A percentile compares a stretch with the other conserved stretches of the same genome.
These are phyloP conservation scores for Neodontobutis hainanensis DNA, from an alignment of 2,113 vertebrate species.

Conservation along the genomic window DNA sequence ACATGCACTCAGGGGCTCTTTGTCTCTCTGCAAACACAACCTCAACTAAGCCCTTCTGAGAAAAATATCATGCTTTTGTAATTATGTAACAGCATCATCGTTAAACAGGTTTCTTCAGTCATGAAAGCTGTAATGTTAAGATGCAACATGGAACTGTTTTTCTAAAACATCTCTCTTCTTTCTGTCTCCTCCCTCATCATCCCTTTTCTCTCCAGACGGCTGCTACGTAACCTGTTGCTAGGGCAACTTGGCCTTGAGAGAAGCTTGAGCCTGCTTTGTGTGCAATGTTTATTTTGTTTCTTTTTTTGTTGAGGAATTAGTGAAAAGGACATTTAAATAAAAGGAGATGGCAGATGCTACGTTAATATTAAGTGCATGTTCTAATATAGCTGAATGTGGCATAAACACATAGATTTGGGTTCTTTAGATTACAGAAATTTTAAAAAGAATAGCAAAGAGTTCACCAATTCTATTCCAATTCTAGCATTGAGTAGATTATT, in stretches of 20 bases:
- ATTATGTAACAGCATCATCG: constrained; percentile 30
- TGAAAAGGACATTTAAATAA: neutral
- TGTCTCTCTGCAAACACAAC: constrained; percentile 34
- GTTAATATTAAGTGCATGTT: neutral
- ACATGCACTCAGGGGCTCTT: constrained; percentile 16
- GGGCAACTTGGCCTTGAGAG: constrained; percentile 56
- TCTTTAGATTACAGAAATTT: too few relatives aligned
- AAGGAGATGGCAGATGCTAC: neutral
- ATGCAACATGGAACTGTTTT: constrained; percentile 3
- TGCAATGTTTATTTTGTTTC: constrained; percentile 19
- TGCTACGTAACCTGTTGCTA: constrained; percentile 69
- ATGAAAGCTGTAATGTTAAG: neutral
- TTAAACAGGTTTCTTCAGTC: neutral
- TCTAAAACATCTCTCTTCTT: constrained; percentile 2
- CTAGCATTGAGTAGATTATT: too few relatives aligned
- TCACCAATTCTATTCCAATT: too few relatives aligned
- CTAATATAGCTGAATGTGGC: too few relatives aligned
- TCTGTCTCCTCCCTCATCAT: constrained; percentile 33
- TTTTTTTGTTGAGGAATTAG: neutral
- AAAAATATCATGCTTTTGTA: neutral
- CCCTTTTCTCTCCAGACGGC: constrained; percentile 37
- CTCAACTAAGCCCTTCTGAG: neutral
- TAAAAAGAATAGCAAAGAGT: too few relatives aligned
- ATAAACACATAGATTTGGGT: too few relatives aligned
- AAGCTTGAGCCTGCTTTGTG: constrained; percentile 23